Percentiles rank a stretch among this genome's conserved stretches.
Evolutionary conservation across 2,113 vertebrate species (phyloP).

Genomic region (Marcusenius ussheri): DNA sequence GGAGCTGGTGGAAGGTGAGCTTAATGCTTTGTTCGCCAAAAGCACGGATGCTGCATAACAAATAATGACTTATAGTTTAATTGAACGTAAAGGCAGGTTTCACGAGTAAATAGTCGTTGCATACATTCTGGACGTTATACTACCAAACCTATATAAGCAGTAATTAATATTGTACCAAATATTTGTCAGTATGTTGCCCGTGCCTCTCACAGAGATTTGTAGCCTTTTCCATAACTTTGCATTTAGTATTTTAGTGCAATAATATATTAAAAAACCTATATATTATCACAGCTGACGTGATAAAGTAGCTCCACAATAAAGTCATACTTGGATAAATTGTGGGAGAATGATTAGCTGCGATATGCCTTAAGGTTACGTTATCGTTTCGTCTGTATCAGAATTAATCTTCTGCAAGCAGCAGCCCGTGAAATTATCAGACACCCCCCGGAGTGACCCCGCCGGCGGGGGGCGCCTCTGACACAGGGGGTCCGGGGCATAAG

Average conservation of each 20-base stretch:
- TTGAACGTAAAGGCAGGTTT: not conserved
- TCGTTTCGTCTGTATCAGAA: not conserved
- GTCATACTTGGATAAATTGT: not conserved
- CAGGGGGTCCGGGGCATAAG: not conserved
- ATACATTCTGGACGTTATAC: not conserved
- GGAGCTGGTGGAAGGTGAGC: slow-evolving; percentile 86
- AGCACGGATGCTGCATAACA: not conserved
- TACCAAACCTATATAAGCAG: not conserved
- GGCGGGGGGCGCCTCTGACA: not conserved
- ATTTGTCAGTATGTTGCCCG: not conserved
- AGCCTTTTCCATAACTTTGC: not conserved
- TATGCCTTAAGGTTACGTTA: not conserved
- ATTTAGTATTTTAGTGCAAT: not conserved
- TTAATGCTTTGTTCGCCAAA: not conserved
- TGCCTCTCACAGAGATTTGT: not conserved
- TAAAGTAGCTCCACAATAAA: not conserved
- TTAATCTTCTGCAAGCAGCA: not conserved
- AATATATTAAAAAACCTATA: not conserved
- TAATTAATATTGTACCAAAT: not conserved
- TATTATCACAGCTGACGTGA: not conserved
- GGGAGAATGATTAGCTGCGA: not conserved
- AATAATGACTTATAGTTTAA: not conserved
- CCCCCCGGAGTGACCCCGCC: not conserved
- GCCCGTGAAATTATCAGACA: not conserved
- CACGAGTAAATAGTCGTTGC: not conserved